A percentile compares a stretch with the other conserved stretches of the same genome.
Conservation (phyloP, 2,113 vertebrate species). For the Ophiodon elongatus region DNA sequence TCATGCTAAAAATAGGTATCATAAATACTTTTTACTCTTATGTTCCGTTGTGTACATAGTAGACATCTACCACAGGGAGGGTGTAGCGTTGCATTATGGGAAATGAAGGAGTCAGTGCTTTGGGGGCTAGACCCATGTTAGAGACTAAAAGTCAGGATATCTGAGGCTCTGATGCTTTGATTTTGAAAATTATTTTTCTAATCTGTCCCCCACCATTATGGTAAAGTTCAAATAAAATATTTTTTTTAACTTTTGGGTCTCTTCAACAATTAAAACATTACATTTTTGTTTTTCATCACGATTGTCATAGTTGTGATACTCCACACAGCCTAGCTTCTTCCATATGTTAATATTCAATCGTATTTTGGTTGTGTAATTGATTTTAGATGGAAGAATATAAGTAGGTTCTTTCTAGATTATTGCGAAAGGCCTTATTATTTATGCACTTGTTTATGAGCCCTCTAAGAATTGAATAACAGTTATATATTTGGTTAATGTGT, state of each 20-base stretch:
- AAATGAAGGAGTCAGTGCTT: background rate
- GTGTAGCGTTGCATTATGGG: background rate
- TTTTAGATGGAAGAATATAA: too few relatives aligned
- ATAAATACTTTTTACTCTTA: too few relatives aligned
- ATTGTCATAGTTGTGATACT: too few relatives aligned
- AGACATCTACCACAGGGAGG: background rate
- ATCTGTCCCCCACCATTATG: background rate
- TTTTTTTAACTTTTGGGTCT: too few relatives aligned
- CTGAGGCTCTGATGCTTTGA: background rate
- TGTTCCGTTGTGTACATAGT: background rate
- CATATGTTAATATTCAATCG: too few relatives aligned
- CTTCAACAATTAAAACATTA: too few relatives aligned
- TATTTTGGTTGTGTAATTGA: too few relatives aligned
- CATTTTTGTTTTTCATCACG: too few relatives aligned
- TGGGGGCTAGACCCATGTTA: background rate
- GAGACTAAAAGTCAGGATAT: background rate
- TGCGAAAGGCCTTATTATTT: too few relatives aligned
- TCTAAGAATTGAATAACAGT: background rate
- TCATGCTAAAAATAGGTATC: background rate
- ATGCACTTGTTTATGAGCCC: too few relatives aligned
- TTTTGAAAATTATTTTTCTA: background rate
- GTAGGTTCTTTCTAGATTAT: too few relatives aligned
- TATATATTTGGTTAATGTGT: background rate
- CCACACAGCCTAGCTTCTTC: too few relatives aligned
- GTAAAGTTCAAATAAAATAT: background rate